Conservation (phyloP, 1,140 invertebrate genomes). For the Propsilocerus akamusi region DNA sequence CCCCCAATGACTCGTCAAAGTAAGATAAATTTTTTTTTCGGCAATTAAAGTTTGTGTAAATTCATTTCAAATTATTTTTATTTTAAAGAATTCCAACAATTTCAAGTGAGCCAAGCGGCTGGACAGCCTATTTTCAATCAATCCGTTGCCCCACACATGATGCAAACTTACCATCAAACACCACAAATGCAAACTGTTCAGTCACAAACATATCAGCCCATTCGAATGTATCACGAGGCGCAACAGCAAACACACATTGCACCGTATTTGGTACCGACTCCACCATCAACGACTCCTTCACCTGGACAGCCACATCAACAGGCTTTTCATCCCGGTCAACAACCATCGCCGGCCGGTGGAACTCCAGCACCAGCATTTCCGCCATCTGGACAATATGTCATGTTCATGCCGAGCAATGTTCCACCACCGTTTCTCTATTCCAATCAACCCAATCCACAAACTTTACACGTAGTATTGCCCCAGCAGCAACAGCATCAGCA, state of each 20-base stretch:
- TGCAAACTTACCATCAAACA: constrained; percentile 37
- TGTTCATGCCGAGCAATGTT: constrained; percentile 35
- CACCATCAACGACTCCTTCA: constrained; percentile 39
- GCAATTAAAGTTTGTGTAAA: too few relatives aligned
- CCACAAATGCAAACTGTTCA: constrained; percentile 38
- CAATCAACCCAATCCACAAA: constrained; percentile 12
- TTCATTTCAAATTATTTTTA: too few relatives aligned
- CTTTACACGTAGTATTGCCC: constrained; percentile 6
- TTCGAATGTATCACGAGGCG: constrained; percentile 39
- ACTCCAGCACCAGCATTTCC: constrained; percentile 23
- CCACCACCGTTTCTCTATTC: constrained; percentile 25
- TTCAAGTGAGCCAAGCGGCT: constrained; percentile 57
- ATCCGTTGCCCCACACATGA: constrained; percentile 39
- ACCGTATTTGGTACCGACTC: constrained; percentile 40
- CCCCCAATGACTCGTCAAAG: too few relatives aligned
- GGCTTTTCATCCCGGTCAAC: constrained; percentile 35
- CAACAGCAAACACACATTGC: constrained; percentile 28
- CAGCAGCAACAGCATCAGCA: constrained; percentile 21
- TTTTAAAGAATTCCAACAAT: constrained; percentile 28
- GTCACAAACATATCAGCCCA: constrained; percentile 28
- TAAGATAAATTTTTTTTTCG: too few relatives aligned
- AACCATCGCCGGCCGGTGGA: constrained; percentile 31
- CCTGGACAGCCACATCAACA: constrained; percentile 37
- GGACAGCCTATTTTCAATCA: constrained; percentile 66
- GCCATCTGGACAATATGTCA: constrained; percentile 24